Conservation (phyloP, 2,888 invertebrate genomes). For the Cloeon dipterum region DNA sequence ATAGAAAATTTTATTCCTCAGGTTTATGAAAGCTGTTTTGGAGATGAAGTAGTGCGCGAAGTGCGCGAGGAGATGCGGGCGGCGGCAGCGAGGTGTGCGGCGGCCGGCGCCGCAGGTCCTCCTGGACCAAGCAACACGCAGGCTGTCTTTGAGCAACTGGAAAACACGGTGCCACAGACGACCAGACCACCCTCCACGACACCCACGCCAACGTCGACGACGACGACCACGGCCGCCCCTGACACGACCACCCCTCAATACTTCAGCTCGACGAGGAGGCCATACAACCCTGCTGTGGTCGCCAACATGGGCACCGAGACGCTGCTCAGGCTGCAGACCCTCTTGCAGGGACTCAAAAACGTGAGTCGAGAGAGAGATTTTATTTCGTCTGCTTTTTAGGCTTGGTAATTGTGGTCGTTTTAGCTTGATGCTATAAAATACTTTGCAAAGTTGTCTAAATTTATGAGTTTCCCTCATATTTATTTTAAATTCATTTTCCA, state of each 20-base stretch:
- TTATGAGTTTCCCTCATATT: too few relatives aligned
- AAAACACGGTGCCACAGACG: background rate
- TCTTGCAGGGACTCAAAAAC: background rate
- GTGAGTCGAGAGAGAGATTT: too few relatives aligned
- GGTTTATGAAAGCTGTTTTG: constrained; percentile 50
- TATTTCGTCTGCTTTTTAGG: too few relatives aligned
- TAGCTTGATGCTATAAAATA: too few relatives aligned
- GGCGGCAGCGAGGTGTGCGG: constrained; percentile 22
- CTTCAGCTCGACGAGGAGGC: background rate
- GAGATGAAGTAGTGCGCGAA: constrained; percentile 38
- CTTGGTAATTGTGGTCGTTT: too few relatives aligned
- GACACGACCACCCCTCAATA: background rate
- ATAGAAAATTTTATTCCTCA: constrained; percentile 17
- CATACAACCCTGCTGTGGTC: background rate
- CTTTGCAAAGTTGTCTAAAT: too few relatives aligned
- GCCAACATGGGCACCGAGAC: background rate
- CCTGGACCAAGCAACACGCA: background rate
- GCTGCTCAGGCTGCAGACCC: background rate
- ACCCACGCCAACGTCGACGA: background rate
- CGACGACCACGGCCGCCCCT: background rate
- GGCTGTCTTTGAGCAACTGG: too few relatives aligned
- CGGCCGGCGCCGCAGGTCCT: background rate
- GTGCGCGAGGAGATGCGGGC: constrained; percentile 41
- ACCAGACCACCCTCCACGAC: background rate
- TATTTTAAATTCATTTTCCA: too few relatives aligned